Evolutionary conservation across 2,888 invertebrate genomes (phyloP), one percentile per base, ranked within the genome.

Genomic region (Athalia cordata): DNA sequence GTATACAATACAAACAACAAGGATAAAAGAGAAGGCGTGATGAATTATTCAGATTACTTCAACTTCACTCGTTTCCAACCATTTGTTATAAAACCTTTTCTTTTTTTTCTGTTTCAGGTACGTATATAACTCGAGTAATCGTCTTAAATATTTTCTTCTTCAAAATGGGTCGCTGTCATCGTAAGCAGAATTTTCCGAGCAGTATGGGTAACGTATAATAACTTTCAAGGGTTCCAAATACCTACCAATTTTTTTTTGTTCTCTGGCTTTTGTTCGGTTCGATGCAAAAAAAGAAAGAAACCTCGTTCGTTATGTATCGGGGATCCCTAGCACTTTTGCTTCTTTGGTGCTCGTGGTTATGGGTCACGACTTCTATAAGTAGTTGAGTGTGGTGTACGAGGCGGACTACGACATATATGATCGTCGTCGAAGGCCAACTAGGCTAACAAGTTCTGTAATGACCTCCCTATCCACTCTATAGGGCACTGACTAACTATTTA

Each of bases 401-500:
- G 7, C 55, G 7, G 29, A 29, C 5, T 55, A 55, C 59, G 57
- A 59, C 57, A 8, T 29, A 13, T 59, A 57, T 57, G 13, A 72
- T 59, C 29, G 55, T 72, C 59, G 59, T 59, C 47, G 47, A 59
- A 57, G 72, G 59, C 59, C 59, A 47, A 72, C 59, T 45, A 72
- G 45, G 72, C 72, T 72, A 59, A 72, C 72, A 72, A 72, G 59
- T 59, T 72, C 13, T 72, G 47, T 57, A 72, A 72, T 72, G 72
- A 72, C 72, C 59, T 57, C 11, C 57, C 72, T 59, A 3, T 59
- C 9, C n/a, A 9, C 45, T 29, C 45, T 47, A 57, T 13, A 50
- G 59, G 47, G n/a, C 47, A 72, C 52, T 72, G 59, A 47, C 52
- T 59, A 59, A 72, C 72, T 72, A 59, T 72, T 72, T 72, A 72